Conservation (phyloP, 2,113 vertebrate genomes). For the Cathartes aura region DNA sequence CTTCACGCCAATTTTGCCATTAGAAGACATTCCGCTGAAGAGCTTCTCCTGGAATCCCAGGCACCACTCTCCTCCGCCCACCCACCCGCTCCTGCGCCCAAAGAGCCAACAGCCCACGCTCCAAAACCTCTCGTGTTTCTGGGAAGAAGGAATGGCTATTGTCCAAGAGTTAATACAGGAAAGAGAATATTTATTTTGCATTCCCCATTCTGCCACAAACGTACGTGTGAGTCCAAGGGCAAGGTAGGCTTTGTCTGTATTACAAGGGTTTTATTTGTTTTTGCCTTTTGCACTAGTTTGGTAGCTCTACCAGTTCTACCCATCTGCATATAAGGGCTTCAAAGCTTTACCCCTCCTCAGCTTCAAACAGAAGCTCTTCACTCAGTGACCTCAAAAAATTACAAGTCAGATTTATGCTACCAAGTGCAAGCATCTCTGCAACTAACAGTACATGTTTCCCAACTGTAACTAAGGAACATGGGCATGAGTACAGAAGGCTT, state of each 20-base stretch:
- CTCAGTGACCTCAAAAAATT: neutral
- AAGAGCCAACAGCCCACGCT: neutral
- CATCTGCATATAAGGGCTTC: neutral
- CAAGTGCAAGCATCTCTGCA: neutral
- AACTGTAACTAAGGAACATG: neutral
- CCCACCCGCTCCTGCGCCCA: neutral
- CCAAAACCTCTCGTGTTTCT: neutral
- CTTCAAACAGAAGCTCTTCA: neutral
- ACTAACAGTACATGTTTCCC: neutral
- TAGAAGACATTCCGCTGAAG: neutral
- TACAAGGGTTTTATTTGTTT: neutral
- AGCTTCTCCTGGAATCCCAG: neutral
- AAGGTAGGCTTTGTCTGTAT: neutral
- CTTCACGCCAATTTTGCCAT: neutral
- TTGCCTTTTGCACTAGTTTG: neutral
- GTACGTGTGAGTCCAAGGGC: fast-evolving
- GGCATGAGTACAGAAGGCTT: neutral
- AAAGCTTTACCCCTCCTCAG: neutral
- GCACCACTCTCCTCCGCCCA: neutral
- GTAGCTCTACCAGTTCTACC: neutral
- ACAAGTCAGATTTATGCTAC: neutral
- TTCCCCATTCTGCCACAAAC: neutral
- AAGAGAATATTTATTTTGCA: neutral
- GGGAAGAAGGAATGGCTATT: neutral
- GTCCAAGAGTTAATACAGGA: neutral